These are phyloP conservation scores for Priapulus caudatus DNA, from an alignment of 2,888 invertebrate species.

Conservation along the genomic window DNA sequence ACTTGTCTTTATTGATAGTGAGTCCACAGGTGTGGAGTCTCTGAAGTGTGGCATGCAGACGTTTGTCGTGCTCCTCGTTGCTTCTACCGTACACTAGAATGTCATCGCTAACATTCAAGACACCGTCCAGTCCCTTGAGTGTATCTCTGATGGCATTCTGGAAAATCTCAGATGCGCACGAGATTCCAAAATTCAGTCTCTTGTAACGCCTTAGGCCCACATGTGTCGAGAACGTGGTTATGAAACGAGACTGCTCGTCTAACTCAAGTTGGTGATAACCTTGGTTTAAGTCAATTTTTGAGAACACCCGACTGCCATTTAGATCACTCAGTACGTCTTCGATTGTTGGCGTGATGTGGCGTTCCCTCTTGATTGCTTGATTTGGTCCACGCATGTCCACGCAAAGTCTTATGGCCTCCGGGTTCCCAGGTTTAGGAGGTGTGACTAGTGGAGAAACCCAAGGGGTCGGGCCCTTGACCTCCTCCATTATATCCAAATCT, in stretches of 20 bases:
- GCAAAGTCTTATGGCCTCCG: constrained; percentile 23
- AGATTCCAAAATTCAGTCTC: too few species aligned
- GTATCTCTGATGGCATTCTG: too few species aligned
- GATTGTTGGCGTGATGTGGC: constrained; percentile 21
- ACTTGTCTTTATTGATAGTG: too few species aligned
- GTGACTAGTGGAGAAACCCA: constrained; percentile 26
- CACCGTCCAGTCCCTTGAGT: too few species aligned
- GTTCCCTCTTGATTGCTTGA: constrained; percentile 19
- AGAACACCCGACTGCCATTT: constrained; percentile 19
- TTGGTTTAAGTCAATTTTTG: constrained; percentile 19
- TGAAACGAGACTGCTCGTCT: constrained; percentile 15
- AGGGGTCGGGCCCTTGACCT: constrained; percentile 23
- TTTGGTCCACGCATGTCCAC: constrained; percentile 22
- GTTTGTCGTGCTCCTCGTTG: too few species aligned
- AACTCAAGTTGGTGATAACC: constrained; percentile 19
- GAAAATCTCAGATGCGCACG: too few species aligned
- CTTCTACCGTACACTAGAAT: too few species aligned
- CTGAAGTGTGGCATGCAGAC: too few species aligned
- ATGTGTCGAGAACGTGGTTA: constrained; percentile 21
- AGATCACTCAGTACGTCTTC: constrained; percentile 21
- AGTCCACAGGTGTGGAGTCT: too few species aligned
- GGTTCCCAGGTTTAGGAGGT: constrained; percentile 24
- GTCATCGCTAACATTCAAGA: too few species aligned
- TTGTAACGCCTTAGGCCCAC: too few species aligned
- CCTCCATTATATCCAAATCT: constrained; percentile 24